Evolutionary conservation across 2,113 vertebrate species (phyloP), one percentile per base, ranked within the genome.

Genomic region (Canis aureus): DNA sequence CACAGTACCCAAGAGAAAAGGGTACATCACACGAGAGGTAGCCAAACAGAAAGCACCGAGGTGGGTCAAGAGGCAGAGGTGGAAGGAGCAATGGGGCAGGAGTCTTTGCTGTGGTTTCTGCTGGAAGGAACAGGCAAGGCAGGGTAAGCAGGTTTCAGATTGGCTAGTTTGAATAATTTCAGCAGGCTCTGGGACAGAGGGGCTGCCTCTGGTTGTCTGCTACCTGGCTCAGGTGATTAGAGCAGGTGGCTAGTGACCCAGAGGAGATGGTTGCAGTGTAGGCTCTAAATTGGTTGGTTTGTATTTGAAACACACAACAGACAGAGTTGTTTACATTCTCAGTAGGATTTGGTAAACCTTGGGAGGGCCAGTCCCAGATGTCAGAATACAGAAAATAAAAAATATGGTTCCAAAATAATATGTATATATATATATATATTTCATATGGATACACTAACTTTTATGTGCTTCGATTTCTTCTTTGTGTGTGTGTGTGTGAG

Each of bases 361-460:
- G 16, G n/a, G 76, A 74, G 38, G n/a, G 29, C 53, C 19, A 53
- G 51, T 62, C 32, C 35, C 9, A 11, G 53, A 74, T 23, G 23
- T 92, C 89, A 92, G 57, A 71, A 83, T 92, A 55, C 27, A 35
- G 20, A 88, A 83, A 62, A 35, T 83, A 5, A 82, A 88, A 87
- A 49, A 27, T n/a, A 69, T n/a, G 19, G 43, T 43, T 43, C 43
- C 43, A 78, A 78, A 35, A 38, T 80, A 17, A 79, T 81, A 81
- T n/a, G n/a, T n/a, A n/a, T 16, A 32, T 43, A 43, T 16, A 32
- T 43, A 5, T 43, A 6, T 23, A 51, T 53, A 12, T 22, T 67
- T 76, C 38, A 53, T 43, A 8, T 11, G 76, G 29, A 66, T 59
- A 35, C 15, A 74, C 11, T n/a, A 1, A 69, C 73, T 69, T 85